Conservation (phyloP, 2,888 invertebrate genomes). For the Anoncus sp. region DNA sequence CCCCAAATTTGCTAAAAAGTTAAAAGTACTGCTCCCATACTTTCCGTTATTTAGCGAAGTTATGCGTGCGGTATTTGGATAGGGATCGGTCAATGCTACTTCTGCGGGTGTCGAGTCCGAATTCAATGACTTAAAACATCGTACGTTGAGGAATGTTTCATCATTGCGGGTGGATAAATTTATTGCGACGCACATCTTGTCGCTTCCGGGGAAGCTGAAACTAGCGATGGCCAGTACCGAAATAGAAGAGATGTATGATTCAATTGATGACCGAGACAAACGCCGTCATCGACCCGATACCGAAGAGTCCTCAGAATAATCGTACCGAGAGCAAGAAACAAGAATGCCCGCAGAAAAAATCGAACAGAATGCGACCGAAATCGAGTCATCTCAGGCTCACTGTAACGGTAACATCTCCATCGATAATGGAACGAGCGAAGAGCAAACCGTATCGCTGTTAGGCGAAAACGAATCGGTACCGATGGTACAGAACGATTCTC, state of each 20-base stretch:
- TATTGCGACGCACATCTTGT: neutral
- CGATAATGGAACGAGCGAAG: neutral
- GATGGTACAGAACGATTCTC: no score
- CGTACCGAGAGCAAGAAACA: neutral
- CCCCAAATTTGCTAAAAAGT: no score
- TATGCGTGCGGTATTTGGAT: neutral
- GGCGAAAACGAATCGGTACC: no score
- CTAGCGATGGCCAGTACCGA: neutral
- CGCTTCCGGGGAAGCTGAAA: neutral
- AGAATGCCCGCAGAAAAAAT: neutral
- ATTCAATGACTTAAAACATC: neutral
- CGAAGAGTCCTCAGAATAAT: neutral
- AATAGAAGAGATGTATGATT: neutral
- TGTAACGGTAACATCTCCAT: neutral
- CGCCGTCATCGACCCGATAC: slow-evolving; percentile 1
- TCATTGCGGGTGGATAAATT: neutral
- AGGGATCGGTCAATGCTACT: neutral
- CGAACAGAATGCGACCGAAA: neutral
- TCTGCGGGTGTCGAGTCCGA: neutral
- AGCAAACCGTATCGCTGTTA: neutral
- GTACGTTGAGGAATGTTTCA: neutral
- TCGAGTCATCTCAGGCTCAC: neutral
- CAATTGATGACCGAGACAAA: neutral
- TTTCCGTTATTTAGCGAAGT: no score
- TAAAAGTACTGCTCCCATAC: no score